Evolutionary conservation across 2,797 vertebrate genomes (phyloP).

Genomic region (Pogonophryne albipinna): DNA sequence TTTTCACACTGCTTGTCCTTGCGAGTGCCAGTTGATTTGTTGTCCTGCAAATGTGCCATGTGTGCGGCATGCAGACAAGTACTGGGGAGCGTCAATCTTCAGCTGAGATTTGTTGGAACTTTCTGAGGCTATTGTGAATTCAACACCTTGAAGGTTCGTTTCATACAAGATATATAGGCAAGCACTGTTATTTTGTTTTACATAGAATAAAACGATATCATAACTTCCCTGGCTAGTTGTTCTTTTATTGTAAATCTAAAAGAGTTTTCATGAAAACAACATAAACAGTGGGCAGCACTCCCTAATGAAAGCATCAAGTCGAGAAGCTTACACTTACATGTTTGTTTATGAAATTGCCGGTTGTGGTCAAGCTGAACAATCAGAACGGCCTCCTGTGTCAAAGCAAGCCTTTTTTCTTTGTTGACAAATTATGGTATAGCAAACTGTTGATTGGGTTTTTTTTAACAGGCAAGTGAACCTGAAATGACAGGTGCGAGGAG

Average conservation of each 20-base stretch:
- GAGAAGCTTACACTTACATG: slow-evolving; percentile 16
- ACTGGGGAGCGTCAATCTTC: slow-evolving; percentile 27
- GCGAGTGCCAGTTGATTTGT: slow-evolving; percentile 60
- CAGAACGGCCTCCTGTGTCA: slow-evolving; percentile 49
- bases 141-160: slow-evolving; percentile 8
- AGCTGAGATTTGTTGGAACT: slow-evolving; percentile 33
- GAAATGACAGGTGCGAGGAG: slow-evolving; percentile 70
- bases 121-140: slow-evolving; percentile 30
- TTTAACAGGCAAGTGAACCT: slow-evolving; percentile 60
- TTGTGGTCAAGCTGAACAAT: slow-evolving; percentile 56
- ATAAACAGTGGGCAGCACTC: slow-evolving; percentile 21
- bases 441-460: slow-evolving; percentile 59
- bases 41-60: slow-evolving; percentile 52
- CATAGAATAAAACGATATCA: not conserved
- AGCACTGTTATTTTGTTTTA: not conserved
- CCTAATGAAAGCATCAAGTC: slow-evolving; percentile 18
- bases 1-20: slow-evolving; percentile 65
- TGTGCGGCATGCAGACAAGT: slow-evolving; percentile 34
- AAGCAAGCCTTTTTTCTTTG: slow-evolving; percentile 32
- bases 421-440: slow-evolving; percentile 67
- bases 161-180: not conserved
- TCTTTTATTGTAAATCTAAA: slow-evolving; percentile 11
- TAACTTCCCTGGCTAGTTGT: not conserved
- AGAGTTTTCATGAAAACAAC: slow-evolving; percentile 8
- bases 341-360: slow-evolving; percentile 62